A percentile compares a stretch with the other conserved stretches of the same genome.
phyloP scores from a whole-genome alignment of 2,113 vertebrate genomes.

The Carollia perspicillata region DNA sequence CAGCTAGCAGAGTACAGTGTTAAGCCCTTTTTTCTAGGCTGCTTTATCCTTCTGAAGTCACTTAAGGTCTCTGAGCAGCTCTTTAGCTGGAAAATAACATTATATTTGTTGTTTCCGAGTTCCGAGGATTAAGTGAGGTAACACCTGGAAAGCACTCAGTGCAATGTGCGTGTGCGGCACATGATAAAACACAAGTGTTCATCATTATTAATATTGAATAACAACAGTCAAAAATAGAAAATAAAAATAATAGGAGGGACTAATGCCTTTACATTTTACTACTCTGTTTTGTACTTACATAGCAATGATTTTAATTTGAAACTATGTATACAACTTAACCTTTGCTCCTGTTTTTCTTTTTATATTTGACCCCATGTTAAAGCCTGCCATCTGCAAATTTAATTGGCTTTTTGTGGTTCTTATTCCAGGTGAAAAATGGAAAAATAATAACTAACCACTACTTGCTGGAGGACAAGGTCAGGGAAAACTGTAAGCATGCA shows the following conservation, averaged over 20 bases:
- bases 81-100: neutral
- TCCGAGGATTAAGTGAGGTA: neutral
- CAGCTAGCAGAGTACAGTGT: neutral
- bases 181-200: neutral
- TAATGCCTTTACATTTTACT: neutral
- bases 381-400: neutral
- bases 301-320: neutral
- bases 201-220: neutral
- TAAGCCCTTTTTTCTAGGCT: neutral
- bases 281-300: neutral
- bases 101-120: neutral
- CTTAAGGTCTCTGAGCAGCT: neutral
- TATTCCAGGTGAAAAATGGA: neutral
- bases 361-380: neutral
- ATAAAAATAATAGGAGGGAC: neutral
- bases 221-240: neutral
- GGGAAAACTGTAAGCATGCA: neutral
- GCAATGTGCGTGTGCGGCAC: neutral
- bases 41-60: neutral
- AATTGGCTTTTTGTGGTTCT: conserved; percentile 18
- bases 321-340: neutral
- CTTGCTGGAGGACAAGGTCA: neutral
- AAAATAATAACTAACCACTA: neutral
- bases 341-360: conserved; percentile 27
- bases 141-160: neutral